A percentile compares a stretch with the other conserved stretches of the same genome.
phyloP scores from a whole-genome alignment of 2,888 invertebrate species.

The Erannis defoliaria region DNA sequence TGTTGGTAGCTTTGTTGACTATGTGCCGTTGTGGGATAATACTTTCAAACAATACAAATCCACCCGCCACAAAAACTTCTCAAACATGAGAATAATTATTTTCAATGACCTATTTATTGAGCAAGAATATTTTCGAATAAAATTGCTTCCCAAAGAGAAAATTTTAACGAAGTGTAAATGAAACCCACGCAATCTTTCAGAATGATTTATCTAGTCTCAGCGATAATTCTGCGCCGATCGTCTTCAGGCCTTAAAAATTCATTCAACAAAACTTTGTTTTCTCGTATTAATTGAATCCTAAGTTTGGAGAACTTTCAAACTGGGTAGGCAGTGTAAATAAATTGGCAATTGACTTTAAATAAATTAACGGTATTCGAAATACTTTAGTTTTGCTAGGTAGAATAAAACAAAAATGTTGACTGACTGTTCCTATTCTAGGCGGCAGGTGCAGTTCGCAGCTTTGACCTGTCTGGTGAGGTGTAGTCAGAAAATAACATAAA shows the following conservation, averaged over 20 bases:
- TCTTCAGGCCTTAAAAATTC: slow-evolving; percentile 4
- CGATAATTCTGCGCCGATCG: slow-evolving; percentile 18
- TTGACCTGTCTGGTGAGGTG: no score
- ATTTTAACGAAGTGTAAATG: slow-evolving; percentile 42
- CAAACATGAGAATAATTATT: slow-evolving; percentile 9
- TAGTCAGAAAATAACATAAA: no score
- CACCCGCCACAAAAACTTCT: slow-evolving; percentile 1
- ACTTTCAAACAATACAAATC: slow-evolving; percentile 12
- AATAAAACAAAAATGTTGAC: no score
- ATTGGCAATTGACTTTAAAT: neutral
- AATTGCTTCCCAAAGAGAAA: slow-evolving; percentile 25
- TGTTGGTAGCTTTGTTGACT: no score
- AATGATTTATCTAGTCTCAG: slow-evolving; percentile 36
- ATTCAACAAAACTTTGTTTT: slow-evolving; percentile 12
- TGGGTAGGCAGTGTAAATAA: neutral
- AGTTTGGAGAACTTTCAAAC: neutral
- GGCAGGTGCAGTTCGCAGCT: no score
- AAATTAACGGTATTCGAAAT: neutral
- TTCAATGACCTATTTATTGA: slow-evolving; percentile 35
- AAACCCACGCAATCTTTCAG: slow-evolving; percentile 35
- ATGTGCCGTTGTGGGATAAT: no score
- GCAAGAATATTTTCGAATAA: slow-evolving; percentile 17
- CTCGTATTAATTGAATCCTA: neutral
- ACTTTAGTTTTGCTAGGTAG: no score
- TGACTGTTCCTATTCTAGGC: no score